Evolutionary conservation across 2,797 vertebrate genomes (phyloP), one percentile per base, ranked within the genome.

Genomic region (Eulemur mongoz): DNA sequence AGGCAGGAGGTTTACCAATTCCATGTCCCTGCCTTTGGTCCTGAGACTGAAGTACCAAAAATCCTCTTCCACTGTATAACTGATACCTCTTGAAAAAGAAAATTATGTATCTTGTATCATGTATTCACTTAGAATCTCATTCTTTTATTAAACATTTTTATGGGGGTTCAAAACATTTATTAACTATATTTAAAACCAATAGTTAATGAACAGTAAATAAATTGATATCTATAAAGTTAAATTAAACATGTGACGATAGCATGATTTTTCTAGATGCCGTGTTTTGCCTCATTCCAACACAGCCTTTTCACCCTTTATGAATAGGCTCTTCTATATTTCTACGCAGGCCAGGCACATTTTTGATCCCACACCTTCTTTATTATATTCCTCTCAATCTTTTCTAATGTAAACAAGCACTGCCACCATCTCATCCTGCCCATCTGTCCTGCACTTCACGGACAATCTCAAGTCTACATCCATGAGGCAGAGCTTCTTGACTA

Each of bases 91-190:
- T 90, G 23, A 94, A 48, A 7, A 75, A 65, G 35, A 32, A 89
- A 38, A 65, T 22, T 27, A 50, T 5, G 1, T 70, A 63, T 15
- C 13, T 1, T 23, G 17, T 40, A 11, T 35, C 15, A 63, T 57
- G 27, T 59, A 75, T 65, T 89, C 27, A 61, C 3, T 93, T 78
- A 25, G 0, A 70, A 14, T 76, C 20, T 80, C 52, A 81, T 70
- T 72, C 12, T 87, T 78, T 89, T 48, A 91, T 43, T 78, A 45
- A 57, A 30, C 32, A 61, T 25, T 89, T 63, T 88, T 78, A 32
- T 43, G 23, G 15, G 5, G 32, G n/a, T 65, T 90, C 43, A 14
- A 67, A 69, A 95, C 18, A 3, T 52, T 63, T 52, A 76, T 69
- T 80, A 84, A 30, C 10, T 83, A 23, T 17, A 87, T 57, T 84